These are phyloP conservation scores for Trissolcus japonicus DNA, from an alignment of 2,888 invertebrate genomes.

Conservation along the genomic window DNA sequence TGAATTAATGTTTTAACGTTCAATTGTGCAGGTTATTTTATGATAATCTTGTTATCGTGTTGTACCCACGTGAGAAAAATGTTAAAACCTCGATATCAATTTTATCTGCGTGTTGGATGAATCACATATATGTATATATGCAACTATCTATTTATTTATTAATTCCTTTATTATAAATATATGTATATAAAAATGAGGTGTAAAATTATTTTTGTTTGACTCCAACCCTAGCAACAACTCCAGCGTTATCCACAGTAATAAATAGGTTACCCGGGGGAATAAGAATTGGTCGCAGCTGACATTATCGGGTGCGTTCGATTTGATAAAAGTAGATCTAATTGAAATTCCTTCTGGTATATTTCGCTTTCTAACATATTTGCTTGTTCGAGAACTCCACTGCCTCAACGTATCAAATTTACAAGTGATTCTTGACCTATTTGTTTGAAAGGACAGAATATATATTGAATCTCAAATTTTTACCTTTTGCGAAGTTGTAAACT, in stretches of 20 bases:
- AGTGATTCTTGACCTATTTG: not conserved
- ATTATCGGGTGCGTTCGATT: not conserved
- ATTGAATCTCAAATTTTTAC: not conserved
- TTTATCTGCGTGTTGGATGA: slow-evolving; percentile 4
- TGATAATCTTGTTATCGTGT: slow-evolving; percentile 3
- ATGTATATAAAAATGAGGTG: slow-evolving; percentile 2
- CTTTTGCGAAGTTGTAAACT: no score
- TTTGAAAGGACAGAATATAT: not conserved
- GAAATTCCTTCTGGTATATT: not conserved
- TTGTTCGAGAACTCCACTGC: no score
- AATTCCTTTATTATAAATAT: not conserved
- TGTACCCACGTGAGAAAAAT: not conserved
- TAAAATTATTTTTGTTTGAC: not conserved
- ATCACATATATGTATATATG: slow-evolving; percentile 2
- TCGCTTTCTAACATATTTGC: not conserved
- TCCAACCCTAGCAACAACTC: not conserved
- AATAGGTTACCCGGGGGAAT: not conserved
- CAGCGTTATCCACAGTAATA: not conserved
- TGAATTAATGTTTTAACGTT: not conserved
- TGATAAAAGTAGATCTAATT: not conserved
- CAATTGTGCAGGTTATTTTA: not conserved
- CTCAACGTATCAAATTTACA: not conserved
- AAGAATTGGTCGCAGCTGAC: not conserved
- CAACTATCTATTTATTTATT: not conserved
- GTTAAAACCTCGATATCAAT: slow-evolving; percentile 1